Percentiles rank a stretch among this genome's conserved stretches.
phyloP scores from a whole-genome alignment of 2,888 invertebrate genomes.

The Caenorhabditis plicata region DNA sequence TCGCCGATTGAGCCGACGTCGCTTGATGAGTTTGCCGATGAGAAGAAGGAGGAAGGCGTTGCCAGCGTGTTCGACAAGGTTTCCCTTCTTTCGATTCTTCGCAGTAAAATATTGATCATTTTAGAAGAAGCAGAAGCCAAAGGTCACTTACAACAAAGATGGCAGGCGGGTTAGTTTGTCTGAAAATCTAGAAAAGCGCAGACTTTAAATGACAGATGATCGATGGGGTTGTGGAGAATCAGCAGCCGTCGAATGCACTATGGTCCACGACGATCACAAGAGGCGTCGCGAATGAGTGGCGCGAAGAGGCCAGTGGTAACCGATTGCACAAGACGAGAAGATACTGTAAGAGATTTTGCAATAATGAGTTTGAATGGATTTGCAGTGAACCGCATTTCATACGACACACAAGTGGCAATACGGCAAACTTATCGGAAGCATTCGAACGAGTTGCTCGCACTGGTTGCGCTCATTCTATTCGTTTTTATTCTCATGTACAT shows the following conservation, averaged over 20 bases:
- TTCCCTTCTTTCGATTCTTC: background rate
- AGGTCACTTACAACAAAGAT: conserved; percentile 32
- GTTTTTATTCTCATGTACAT: too few species aligned
- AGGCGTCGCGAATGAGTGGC: conserved; percentile 44
- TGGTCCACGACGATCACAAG: conserved; percentile 44
- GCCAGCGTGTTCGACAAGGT: conserved; percentile 26
- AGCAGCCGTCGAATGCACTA: conserved; percentile 29
- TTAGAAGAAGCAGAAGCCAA: conserved; percentile 36
- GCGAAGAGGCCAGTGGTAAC: conserved; percentile 35
- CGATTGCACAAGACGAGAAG: conserved; percentile 31
- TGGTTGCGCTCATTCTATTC: too few species aligned
- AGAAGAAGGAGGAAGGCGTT: conserved; percentile 6
- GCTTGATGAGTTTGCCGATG: conserved; percentile 37
- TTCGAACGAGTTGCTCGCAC: too few species aligned
- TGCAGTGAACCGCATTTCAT: too few species aligned
- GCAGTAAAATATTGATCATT: conserved; percentile 4
- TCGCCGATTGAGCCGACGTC: conserved; percentile 38
- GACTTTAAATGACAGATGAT: conserved; percentile 14
- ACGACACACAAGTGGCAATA: too few species aligned
- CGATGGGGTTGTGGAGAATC: conserved; percentile 26
- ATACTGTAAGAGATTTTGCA: conserved; percentile 26
- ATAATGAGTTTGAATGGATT: conserved; percentile 1
- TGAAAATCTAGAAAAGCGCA: background rate
- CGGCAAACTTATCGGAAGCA: too few species aligned
- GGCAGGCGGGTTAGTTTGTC: conserved; percentile 29